Evolutionary conservation across 92 coral and sea anemone genomes (phyloP).

Genomic region (Parazoanthus swiftii): DNA sequence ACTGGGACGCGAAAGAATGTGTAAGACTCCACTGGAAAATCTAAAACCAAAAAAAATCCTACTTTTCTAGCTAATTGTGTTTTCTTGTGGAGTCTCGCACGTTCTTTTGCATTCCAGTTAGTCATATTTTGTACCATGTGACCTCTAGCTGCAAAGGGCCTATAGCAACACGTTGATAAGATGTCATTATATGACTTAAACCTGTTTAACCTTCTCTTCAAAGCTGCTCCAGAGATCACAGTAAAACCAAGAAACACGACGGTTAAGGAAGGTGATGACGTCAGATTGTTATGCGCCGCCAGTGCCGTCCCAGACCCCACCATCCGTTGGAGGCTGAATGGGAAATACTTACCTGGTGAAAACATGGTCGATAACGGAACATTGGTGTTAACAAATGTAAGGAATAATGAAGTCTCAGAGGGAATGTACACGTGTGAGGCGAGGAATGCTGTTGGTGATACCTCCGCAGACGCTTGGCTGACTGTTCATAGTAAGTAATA

Average conservation of each 20-base stretch:
- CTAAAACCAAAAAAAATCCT: no score
- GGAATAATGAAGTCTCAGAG: neutral
- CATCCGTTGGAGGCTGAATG: constrained; percentile 20
- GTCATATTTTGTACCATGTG: no score
- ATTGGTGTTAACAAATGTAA: neutral
- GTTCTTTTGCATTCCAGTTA: no score
- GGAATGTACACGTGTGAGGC: constrained; percentile 42
- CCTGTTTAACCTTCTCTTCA: neutral
- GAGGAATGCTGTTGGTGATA: neutral
- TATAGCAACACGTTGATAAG: no score
- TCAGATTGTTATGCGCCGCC: neutral
- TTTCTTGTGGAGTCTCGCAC: no score
- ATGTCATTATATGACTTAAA: no score
- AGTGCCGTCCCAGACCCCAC: constrained; percentile 21
- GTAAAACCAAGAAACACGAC: neutral
- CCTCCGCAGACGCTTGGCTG: neutral
- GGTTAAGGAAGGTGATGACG: constrained; percentile 12
- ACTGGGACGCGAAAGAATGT: no score
- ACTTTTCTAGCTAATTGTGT: no score
- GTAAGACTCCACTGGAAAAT: no score
- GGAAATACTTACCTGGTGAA: neutral
- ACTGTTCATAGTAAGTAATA: neutral
- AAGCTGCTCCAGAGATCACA: constrained; percentile 7
- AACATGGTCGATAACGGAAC: constrained; percentile 16
- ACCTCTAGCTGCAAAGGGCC: no score